Percentiles rank a stretch among this genome's conserved stretches.
Evolutionary conservation across 2,797 vertebrate genomes (phyloP).

Genomic region (Hydrolagus colliei): DNA sequence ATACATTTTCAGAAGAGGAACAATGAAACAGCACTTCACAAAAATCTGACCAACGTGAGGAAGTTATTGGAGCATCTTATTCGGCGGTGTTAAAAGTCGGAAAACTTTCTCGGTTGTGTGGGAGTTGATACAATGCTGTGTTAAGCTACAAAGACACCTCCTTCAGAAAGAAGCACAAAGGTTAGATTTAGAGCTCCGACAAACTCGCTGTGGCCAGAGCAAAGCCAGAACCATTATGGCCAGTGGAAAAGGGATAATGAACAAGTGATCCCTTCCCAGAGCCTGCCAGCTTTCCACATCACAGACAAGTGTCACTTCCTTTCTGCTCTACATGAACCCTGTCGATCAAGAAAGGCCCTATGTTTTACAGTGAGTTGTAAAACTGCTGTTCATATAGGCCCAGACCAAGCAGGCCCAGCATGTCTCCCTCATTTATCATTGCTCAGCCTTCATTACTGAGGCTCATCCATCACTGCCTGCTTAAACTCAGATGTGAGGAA

Average conservation of each 20-base stretch:
- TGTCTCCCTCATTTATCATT: slow-evolving; percentile 44
- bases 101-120: not conserved
- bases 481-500: slow-evolving; percentile 41
- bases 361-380: slow-evolving; percentile 37
- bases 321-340: slow-evolving; percentile 34
- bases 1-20: not conserved
- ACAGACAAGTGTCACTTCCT: slow-evolving; percentile 39
- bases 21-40: not conserved
- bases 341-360: slow-evolving; percentile 38
- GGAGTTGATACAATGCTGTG: not conserved
- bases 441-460: slow-evolving; percentile 43
- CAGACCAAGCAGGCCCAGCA: slow-evolving; percentile 37
- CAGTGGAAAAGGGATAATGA: slow-evolving; percentile 13
- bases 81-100: not conserved
- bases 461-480: slow-evolving; percentile 49
- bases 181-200: not conserved
- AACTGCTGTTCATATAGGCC: slow-evolving; percentile 34
- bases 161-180: not conserved
- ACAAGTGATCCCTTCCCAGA: slow-evolving; percentile 19
- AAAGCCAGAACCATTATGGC: slow-evolving; percentile 13
- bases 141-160: not conserved
- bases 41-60: not conserved
- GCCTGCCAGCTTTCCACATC: slow-evolving; percentile 27
- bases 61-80: not conserved
- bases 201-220: not conserved